A percentile compares a stretch with the other conserved stretches of the same genome.
Evolutionary conservation across 2,113 vertebrate species (phyloP).

Genomic region (Serilophus lunatus): DNA sequence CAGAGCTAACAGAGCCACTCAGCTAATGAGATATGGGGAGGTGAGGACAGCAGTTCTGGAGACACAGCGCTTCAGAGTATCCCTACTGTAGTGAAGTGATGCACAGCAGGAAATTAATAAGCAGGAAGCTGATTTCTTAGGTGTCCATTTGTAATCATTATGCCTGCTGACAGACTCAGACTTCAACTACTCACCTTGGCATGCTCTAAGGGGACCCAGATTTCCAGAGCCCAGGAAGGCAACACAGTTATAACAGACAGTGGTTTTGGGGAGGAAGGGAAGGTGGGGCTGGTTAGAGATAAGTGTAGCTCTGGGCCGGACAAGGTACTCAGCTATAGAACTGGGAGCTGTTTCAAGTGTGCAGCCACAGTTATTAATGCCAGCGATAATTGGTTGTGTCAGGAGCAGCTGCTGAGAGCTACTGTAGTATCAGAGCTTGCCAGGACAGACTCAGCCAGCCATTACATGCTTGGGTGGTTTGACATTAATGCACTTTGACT

Average conservation of each 20-base stretch:
- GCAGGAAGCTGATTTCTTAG: not conserved
- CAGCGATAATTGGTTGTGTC: slow-evolving; percentile 21
- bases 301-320: not conserved
- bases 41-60: not conserved
- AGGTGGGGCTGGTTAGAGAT: not conserved
- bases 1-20: not conserved
- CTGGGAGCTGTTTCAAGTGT: not conserved
- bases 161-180: not conserved
- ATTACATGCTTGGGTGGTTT: not conserved
- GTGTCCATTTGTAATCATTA: not conserved
- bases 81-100: not conserved
- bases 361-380: not conserved
- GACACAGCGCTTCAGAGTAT: not conserved
- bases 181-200: not conserved
- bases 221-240: not conserved
- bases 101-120: not conserved
- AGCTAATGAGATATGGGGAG: fast-evolving
- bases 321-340: not conserved
- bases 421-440: not conserved
- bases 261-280: not conserved
- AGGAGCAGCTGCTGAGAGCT: slow-evolving; percentile 52
- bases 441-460: not conserved
- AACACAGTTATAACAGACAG: not conserved
- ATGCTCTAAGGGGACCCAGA: not conserved
- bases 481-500: slow-evolving; percentile 34